Conservation (phyloP, 2,888 invertebrate species). For the Spatulosminthurus flaviceps region DNA sequence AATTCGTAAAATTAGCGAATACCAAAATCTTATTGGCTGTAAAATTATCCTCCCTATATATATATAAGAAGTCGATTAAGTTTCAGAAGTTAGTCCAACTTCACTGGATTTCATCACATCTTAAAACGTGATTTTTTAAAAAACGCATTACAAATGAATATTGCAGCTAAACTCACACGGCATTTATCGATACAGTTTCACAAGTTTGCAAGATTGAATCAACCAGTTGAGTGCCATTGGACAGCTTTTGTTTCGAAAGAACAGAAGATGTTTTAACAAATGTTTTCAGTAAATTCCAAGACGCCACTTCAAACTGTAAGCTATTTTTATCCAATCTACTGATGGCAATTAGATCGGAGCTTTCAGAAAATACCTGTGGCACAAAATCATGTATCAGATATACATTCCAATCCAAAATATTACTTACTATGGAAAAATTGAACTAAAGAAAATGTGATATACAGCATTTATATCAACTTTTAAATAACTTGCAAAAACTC, state of each 20-base stretch:
- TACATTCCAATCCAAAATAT: not conserved
- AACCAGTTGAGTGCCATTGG: not conserved
- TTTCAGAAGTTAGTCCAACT: too few species aligned
- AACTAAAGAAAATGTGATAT: not conserved
- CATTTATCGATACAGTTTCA: slow-evolving; percentile 38
- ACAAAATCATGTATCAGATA: too few species aligned
- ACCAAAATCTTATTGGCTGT: slow-evolving; percentile 53
- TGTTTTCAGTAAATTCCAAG: slow-evolving; percentile 50
- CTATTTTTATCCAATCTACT: slow-evolving; percentile 43
- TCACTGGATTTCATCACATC: not conserved
- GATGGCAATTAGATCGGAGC: slow-evolving; percentile 47
- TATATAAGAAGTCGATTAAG: too few species aligned
- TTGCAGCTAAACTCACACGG: slow-evolving; percentile 38
- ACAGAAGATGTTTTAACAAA: slow-evolving; percentile 18
- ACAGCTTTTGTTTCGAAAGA: slow-evolving; percentile 27
- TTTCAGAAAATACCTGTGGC: slow-evolving; percentile 59
- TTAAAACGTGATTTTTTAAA: not conserved
- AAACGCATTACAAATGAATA: not conserved
- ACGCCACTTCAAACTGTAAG: slow-evolving; percentile 41
- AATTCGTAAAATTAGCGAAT: slow-evolving; percentile 50
- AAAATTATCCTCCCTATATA: slow-evolving; percentile 55
- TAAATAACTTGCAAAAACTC: too few species aligned
- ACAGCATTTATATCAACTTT: too few species aligned
- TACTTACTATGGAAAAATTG: not conserved
- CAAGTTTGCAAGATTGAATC: slow-evolving; percentile 35